A percentile compares a stretch with the other conserved stretches of the same genome.
phyloP scores from a whole-genome alignment of 2,797 vertebrate species.

The Tapirus indicus region DNA sequence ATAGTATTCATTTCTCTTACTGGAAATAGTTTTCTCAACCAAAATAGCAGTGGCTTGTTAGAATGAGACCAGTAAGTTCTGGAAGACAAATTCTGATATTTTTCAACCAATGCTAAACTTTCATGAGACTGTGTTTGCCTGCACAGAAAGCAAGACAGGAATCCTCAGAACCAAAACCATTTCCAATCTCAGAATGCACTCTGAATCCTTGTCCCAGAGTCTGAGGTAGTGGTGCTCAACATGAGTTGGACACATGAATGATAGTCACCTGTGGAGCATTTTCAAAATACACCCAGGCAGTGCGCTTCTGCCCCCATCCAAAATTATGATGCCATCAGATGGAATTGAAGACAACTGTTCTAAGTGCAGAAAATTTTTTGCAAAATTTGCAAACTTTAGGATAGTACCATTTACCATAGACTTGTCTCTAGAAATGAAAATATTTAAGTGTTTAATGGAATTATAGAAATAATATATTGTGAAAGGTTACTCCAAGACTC shows the following conservation, averaged over 20 bases:
- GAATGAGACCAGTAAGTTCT: background rate
- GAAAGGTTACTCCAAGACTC: background rate
- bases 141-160: background rate
- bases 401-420: background rate
- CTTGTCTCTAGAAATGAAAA: conserved; percentile 54
- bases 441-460: conserved; percentile 20
- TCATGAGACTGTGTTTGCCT: background rate
- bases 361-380: background rate
- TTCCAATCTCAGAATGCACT: background rate
- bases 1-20: background rate
- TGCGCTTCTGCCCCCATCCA: background rate
- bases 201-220: background rate
- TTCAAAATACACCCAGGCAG: background rate
- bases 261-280: background rate
- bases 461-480: conserved; percentile 8
- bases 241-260: background rate
- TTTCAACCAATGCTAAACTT: background rate
- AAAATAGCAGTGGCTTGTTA: background rate
- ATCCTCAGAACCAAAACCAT: background rate
- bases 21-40: background rate
- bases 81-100: background rate
- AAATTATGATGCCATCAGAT: background rate
- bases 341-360: background rate
- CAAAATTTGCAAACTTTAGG: background rate
- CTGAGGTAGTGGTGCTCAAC: background rate